Evolutionary conservation across 2,888 invertebrate species (phyloP), one percentile per base, ranked within the genome.

Genomic region (Leucophenga maculata): DNA sequence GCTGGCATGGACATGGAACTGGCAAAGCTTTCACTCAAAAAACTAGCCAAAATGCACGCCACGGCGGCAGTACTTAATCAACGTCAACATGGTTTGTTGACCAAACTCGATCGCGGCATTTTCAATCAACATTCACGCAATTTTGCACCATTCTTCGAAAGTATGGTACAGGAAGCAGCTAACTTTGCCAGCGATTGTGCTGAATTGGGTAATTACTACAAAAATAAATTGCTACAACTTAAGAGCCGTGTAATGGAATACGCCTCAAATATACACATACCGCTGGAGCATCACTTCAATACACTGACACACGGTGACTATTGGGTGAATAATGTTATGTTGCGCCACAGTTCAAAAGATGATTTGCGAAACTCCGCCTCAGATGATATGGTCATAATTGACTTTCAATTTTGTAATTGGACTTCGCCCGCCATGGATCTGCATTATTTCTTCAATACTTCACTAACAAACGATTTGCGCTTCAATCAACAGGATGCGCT

Each of bases 41-140:
- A 89, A 9, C 72, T 90, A 74, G 90, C 90, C 1, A 88, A 88
- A 74, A 89, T 90, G 78, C 91, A 91, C 77, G 90, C 90, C 0
- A 80, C 90, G 0, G 89, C 89, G 0, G 86, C 90, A 0, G 89
- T 89, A 0, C 77, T 88, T 44, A 90, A 90, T 69, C 81, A 86
- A 22, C 87, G 81, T 0, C 75, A 83, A 8, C 79, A 82, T 0
- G 84, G 82, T 0, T 62, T 73, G 0, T 70, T 83, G 3, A 69
- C 77, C 14, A 75, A 73, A 14, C 80, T 86, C 39, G 82, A 87
- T 72, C 84, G 79, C 18, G 88, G 88, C 1, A 75, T 88, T 32
- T 86, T 86, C 18, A 88, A 88, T 77, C 78, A 84, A 0, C 77
- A 87, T 69, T 82, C 87, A 0, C 71, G 75, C 0, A 80, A 68